Percentiles rank a stretch among this genome's conserved stretches.
phyloP scores from a whole-genome alignment of 2,797 vertebrate species.

The Oceanodroma leucorhoa region DNA sequence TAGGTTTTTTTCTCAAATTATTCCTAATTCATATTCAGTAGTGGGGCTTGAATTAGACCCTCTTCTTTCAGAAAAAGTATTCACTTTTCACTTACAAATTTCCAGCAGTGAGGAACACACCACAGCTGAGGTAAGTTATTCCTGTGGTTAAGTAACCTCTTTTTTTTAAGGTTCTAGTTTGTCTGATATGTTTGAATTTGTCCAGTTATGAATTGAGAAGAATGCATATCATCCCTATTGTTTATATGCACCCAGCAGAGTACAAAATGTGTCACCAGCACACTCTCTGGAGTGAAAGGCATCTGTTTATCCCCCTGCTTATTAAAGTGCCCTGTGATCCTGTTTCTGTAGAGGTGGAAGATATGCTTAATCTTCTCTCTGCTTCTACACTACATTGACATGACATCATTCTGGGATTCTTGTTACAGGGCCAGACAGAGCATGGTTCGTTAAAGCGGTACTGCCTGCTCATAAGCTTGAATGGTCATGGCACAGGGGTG shows the following conservation, averaged over 20 bases:
- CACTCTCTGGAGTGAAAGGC: background rate
- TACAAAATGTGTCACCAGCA: background rate
- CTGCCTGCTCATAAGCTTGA: accelerated
- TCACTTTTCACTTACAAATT: background rate
- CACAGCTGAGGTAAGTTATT: background rate
- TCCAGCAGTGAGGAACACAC: background rate
- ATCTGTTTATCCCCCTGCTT: background rate
- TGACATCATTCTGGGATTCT: background rate
- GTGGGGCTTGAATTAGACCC: background rate
- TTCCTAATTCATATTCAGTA: background rate
- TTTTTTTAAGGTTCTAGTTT: background rate
- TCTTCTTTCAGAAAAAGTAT: background rate
- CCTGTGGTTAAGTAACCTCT: background rate
- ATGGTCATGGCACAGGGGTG: background rate
- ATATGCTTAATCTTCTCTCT: background rate
- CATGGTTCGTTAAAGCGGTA: background rate
- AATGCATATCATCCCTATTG: background rate
- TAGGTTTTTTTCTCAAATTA: background rate
- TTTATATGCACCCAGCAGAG: background rate
- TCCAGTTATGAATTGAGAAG: background rate
- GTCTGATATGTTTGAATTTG: background rate
- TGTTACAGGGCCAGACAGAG: background rate
- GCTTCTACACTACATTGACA: background rate
- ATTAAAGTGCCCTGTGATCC: background rate
- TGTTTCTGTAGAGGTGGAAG: background rate